Percentiles rank a stretch among this genome's conserved stretches.
Conservation (phyloP, 2,797 vertebrate genomes). For the Melanogrammus aeglefinus region DNA sequence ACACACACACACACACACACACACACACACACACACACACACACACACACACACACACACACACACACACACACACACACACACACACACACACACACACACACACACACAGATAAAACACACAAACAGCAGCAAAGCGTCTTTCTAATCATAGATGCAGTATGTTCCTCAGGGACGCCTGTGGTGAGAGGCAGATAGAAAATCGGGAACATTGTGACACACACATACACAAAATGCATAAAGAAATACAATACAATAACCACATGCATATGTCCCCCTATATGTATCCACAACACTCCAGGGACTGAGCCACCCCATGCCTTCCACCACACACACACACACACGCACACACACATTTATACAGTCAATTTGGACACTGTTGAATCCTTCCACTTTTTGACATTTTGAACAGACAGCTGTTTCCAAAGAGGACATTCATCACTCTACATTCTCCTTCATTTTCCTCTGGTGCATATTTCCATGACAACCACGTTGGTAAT, state of each 20-base stretch:
- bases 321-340: background rate
- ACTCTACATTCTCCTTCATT: background rate
- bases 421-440: conserved; percentile 3
- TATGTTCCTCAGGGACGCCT: conserved; percentile 14
- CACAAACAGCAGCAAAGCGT: conserved; percentile 1
- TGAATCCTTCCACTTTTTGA: background rate
- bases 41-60: background rate
- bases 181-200: conserved; percentile 11
- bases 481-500: background rate
- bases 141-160: conserved; percentile 19
- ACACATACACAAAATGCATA: background rate
- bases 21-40: no score
- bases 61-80: no score
- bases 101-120: no score
- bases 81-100: no score
- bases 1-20: no score
- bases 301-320: no score
- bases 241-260: background rate
- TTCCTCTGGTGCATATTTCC: background rate
- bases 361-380: background rate
- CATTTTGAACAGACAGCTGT: background rate
- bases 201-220: conserved; percentile 1
- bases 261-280: background rate
- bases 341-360: background rate
- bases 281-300: no score